Evolutionary conservation across 2,113 vertebrate species (phyloP), one percentile per base, ranked within the genome.

Genomic region (Dicentrarchus labrax): DNA sequence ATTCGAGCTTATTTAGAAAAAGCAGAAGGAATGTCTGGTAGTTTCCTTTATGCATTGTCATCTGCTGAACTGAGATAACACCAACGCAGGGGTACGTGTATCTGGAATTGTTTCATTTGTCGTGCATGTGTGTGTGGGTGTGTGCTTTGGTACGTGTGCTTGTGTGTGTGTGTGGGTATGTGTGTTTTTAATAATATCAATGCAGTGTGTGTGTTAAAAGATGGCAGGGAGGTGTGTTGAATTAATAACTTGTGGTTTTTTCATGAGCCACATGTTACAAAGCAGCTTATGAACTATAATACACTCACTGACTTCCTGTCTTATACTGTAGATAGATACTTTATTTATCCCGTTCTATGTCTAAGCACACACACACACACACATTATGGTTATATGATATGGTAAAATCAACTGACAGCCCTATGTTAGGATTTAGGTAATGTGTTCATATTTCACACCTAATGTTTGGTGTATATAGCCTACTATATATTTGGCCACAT

Each of bases 201-300:
- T 77, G 19, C 22, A 47, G 47, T 57, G 50, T 66, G 17, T 3
- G 16, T 38, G 74, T 12, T 78, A 69, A 82, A 75, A 80, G 60
- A 47, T 47, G 50, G 43, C 15, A 39, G 41, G 9, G 43, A 54
- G 39, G n/a, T 57, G 38, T 45, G 38, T 19, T 22, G 51, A 60
- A 13, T 61, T 62, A 76, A 72, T 78, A 68, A 22, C 21, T 47
- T 75, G 60, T 1, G 36, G 39, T 54, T 84, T 77, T 85, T 72
- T 30, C 30, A 62, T 64, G 72, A 82, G 83, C 85, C 73, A 84
- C 57, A 87, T 72, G 72, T 72, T 30, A 51, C 5, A 61, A 38
- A 82, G 68, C 38, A 74, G 64, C 43, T 68, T 56, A 56, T 77
- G 51, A 86, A 73, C 11, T 50, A 39, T 59, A 19, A 50, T 17